phyloP scores from a whole-genome alignment of 2,113 vertebrate species.

The Anseranas semipalmata region DNA sequence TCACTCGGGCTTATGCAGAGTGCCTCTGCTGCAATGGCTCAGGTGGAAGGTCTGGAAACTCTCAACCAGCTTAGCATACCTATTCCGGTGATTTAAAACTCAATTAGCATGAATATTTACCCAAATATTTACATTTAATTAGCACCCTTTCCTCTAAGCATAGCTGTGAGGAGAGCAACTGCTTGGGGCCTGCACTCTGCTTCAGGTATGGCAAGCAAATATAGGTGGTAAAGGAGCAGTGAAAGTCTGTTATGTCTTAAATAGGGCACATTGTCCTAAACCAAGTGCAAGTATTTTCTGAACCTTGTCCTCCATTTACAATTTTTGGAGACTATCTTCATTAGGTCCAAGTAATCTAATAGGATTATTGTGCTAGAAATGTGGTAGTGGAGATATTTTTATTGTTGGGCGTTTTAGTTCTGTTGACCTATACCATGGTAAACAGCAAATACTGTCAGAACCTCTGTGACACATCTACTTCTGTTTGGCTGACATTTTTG shows the following conservation, averaged over 20 bases:
- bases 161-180: neutral
- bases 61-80: neutral
- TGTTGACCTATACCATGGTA: neutral
- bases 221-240: neutral
- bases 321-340: neutral
- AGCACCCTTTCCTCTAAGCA: neutral
- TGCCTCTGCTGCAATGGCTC: fast-evolving
- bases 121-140: neutral
- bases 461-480: neutral
- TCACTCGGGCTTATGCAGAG: neutral
- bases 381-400: neutral
- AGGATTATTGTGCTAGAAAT: neutral
- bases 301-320: neutral
- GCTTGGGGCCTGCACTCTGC: neutral
- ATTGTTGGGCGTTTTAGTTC: neutral
- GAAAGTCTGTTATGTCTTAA: neutral
- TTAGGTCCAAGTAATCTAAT: neutral
- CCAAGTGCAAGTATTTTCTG: neutral
- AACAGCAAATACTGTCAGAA: neutral
- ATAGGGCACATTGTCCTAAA: neutral
- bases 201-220: neutral
- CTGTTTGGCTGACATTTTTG: neutral
- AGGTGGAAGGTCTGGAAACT: neutral
- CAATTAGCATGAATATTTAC: neutral
- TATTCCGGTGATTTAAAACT: neutral